Conservation (phyloP, 2,113 vertebrate species). For the Falcunculus frontatus region DNA sequence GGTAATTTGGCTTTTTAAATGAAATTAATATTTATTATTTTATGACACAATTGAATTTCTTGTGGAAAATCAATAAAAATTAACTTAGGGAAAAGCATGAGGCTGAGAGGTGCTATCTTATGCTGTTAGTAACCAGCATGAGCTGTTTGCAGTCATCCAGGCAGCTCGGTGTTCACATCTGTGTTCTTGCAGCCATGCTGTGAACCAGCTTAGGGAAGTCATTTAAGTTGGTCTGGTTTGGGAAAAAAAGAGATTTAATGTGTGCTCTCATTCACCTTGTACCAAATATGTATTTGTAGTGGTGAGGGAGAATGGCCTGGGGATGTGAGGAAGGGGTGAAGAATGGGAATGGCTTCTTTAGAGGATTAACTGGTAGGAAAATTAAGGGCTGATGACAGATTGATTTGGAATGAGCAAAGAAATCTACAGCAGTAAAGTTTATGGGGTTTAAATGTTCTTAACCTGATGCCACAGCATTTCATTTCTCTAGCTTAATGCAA, state of each 20-base stretch:
- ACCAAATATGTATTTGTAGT: not conserved
- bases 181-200: not conserved
- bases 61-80: not conserved
- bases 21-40: not conserved
- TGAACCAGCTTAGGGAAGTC: not conserved
- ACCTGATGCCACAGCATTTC: not conserved
- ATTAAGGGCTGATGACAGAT: not conserved
- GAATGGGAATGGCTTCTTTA: not conserved
- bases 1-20: slow-evolving; percentile 68
- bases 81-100: not conserved
- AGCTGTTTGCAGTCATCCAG: not conserved
- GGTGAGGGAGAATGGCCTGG: not conserved
- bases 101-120: not conserved
- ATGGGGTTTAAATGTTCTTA: not conserved
- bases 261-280: not conserved
- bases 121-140: not conserved
- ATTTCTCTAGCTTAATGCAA: not conserved
- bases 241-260: not conserved
- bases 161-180: not conserved
- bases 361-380: not conserved
- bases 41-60: not conserved
- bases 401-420: not conserved
- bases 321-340: not conserved
- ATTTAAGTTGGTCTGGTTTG: not conserved
- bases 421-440: not conserved